Evolutionary conservation across 2,797 vertebrate genomes (phyloP), one percentile per base, ranked within the genome.

Genomic region (Sebastes paucispinis): DNA sequence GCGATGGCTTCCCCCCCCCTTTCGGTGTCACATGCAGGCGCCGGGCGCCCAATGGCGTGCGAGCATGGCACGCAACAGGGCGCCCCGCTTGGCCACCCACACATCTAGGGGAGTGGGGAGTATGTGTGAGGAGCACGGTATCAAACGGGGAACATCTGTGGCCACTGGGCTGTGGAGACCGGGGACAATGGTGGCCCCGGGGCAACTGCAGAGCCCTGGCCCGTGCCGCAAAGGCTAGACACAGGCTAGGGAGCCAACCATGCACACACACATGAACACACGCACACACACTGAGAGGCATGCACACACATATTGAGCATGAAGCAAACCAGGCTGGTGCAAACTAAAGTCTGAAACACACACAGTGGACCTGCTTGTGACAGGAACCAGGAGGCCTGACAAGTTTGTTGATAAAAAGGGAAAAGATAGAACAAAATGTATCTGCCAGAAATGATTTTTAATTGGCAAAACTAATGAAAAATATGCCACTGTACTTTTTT

Each of bases 121-220:
- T 88, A 84, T 90, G 91, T 86, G 91, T 80, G 91, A 91, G 90
- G 89, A 91, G 90, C 89, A 87, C 50, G 79, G 93, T 96, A 96
- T 96, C 96, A 95, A 95, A 92, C 95, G 87, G 94, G 90, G 94
- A 96, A 96, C 95, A 96, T 96, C 96, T 96, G 95, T 96, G 95
- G 95, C 94, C 91, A 93, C 93, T 95, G 95, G 95, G 94, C 94
- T 94, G 92, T 92, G 92, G 93, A 95, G 94, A 95, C 94, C 93
- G 87, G 88, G 94, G 94, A 96, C 95, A 95, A 94, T 93, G 92
- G 90, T 89, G 92, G 94, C 95, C 93, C 82, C 85, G 32, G 93
- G 95, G 94, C 91, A 93, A 84, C 92, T 82, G 79, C 93, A 91
- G 91, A 94, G 92, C 85, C 88, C 92, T 96, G 95, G 95, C 95